Base-by-base conservation (phyloP, 64 coral and sea anemone genomes). In the Cladopsammia gracilis region DNA sequence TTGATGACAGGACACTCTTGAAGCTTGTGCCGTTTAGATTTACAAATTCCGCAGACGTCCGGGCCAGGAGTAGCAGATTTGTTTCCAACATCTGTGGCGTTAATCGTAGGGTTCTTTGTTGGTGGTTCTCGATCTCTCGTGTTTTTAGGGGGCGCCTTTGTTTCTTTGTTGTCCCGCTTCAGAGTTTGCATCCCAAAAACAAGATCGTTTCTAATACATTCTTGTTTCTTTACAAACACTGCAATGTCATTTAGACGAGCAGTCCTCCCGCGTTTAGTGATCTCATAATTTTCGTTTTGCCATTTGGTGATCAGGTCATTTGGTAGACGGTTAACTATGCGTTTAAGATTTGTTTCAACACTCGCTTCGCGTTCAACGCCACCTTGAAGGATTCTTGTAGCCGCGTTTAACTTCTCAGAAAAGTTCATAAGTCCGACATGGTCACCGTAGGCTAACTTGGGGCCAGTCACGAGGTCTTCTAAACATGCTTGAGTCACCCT, bases 201-300 rank as follows among this genome's bases (percentile, higher is more conserved):
- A n/a, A 11, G 22, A n/a, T n/a, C n/a, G n/a, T n/a, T n/a, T n/a
- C n/a, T n/a, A n/a, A n/a, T n/a, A n/a, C n/a, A n/a, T n/a, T n/a
- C n/a, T n/a, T n/a, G n/a, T n/a, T n/a, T n/a, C n/a, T n/a, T n/a
- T n/a, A n/a, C n/a, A n/a, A n/a, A n/a, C n/a, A n/a, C n/a, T n/a
- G n/a, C n/a, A n/a, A n/a, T n/a, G n/a, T n/a, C n/a, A n/a, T n/a
- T n/a, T 14, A 92, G 15, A 1, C 57, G 90, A 44, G 90, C 64
- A 47, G 54, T 48, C 11, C 47, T 73, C 64, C 90, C 78, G 15
- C 58, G 64, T 26, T 65, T 71, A 61, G 64, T n/a, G 45, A 92
- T 75, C 60, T 92, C 90, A 19, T 92, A 92, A 78, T 92, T 84
- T 53, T 42, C 78, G 46, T 44, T 85, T 75, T 92, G 90, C 91